Percentiles rank a stretch among this genome's conserved stretches.
These are phyloP conservation scores for Cygnus olor DNA, from an alignment of 2,797 vertebrate genomes.

Conservation along the genomic window DNA sequence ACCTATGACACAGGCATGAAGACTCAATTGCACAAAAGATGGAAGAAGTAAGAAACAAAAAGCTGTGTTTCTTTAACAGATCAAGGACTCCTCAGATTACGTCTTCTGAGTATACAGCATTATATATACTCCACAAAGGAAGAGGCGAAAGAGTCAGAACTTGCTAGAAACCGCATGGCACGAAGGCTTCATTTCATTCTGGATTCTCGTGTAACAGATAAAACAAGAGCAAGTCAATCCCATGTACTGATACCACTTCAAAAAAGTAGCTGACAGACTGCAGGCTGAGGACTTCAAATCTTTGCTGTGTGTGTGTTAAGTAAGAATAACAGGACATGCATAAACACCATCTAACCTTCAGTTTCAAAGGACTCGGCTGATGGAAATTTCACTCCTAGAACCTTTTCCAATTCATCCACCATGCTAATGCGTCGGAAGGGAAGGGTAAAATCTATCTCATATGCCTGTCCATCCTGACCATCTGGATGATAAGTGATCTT, in stretches of 20 bases:
- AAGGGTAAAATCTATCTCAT: slow-evolving; percentile 95
- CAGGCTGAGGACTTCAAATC: background rate
- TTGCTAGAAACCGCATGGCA: background rate
- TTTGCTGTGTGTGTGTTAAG: background rate
- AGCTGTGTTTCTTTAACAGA: background rate
- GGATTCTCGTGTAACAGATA: background rate
- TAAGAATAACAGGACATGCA: background rate
- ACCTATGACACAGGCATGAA: background rate
- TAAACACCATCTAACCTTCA: slow-evolving; percentile 75
- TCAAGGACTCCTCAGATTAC: background rate
- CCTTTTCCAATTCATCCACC: slow-evolving; percentile 91
- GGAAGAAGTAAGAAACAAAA: background rate
- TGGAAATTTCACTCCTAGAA: slow-evolving; percentile 90
- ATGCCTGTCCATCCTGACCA: slow-evolving; percentile 88
- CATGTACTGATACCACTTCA: background rate
- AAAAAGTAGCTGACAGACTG: background rate
- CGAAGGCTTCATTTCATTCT: background rate
- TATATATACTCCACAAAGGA: background rate
- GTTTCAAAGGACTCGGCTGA: slow-evolving; percentile 80
- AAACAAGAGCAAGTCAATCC: background rate
- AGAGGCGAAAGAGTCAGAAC: background rate
- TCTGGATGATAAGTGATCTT: slow-evolving; percentile 94
- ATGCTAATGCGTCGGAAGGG: slow-evolving; percentile 93
- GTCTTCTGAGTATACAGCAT: background rate
- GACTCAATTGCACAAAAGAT: background rate